Evolutionary conservation across 2,888 invertebrate genomes (phyloP).

Genomic region (Epirrhoe tristata): DNA sequence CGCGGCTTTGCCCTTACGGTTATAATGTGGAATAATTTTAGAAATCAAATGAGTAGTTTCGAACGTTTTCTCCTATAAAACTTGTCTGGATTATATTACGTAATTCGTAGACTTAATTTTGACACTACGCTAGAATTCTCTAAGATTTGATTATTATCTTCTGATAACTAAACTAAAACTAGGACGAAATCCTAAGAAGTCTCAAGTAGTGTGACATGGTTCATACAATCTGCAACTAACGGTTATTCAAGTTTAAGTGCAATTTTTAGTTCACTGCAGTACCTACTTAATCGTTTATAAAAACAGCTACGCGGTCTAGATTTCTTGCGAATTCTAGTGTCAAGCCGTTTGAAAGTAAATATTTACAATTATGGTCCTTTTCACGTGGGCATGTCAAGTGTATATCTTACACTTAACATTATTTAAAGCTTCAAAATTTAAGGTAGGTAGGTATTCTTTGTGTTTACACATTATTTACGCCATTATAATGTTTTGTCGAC

Average conservation of each 20-base stretch:
- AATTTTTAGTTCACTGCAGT: constrained; percentile 19
- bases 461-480: background rate
- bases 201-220: background rate
- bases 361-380: background rate
- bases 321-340: constrained; percentile 24
- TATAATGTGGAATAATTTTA: too few relatives aligned
- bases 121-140: too few relatives aligned
- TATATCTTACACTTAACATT: constrained; percentile 3
- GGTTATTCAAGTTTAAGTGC: constrained; percentile 22
- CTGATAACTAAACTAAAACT: too few relatives aligned
- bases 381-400: constrained; percentile 2
- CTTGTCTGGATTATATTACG: too few relatives aligned
- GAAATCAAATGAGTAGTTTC: too few relatives aligned
- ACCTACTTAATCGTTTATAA: constrained; percentile 25
- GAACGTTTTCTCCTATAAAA: too few relatives aligned
- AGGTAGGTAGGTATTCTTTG: background rate
- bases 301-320: constrained; percentile 29
- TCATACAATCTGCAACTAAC: constrained; percentile 9
- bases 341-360: constrained; percentile 23
- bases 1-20: too few relatives aligned
- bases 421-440: background rate
- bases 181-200: background rate
- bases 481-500: background rate
- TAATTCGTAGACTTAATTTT: too few relatives aligned
- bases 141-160: too few relatives aligned